Conservation (phyloP, 2,797 vertebrate genomes). For the Acrocephalus scirpaceus region DNA sequence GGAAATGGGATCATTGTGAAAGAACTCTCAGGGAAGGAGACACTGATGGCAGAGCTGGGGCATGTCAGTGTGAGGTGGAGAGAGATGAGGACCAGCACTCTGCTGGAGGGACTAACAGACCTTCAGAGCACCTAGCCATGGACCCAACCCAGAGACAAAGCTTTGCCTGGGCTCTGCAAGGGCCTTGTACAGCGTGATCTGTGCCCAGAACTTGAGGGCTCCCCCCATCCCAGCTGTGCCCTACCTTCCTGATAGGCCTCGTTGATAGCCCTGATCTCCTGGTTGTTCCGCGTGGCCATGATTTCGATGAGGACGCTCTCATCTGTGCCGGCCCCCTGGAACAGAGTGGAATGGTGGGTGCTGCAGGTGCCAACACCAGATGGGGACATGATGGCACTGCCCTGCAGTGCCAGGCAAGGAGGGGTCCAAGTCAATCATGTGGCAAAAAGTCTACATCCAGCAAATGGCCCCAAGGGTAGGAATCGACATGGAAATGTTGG, state of each 20-base stretch:
- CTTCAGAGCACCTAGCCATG: background rate
- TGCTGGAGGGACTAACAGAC: background rate
- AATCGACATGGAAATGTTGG: accelerated
- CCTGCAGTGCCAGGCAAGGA: background rate
- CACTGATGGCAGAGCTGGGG: background rate
- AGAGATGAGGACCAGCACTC: accelerated
- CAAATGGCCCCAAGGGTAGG: background rate
- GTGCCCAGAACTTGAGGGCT: background rate
- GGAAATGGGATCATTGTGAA: background rate
- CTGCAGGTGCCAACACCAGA: background rate
- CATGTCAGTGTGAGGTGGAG: background rate
- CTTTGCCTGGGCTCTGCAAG: background rate
- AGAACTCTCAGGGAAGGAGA: background rate
- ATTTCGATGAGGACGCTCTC: constrained; percentile 93
- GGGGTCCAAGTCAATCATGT: background rate
- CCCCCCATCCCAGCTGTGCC: background rate
- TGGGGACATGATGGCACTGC: background rate
- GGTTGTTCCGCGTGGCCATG: constrained; percentile 89
- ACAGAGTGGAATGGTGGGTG: background rate
- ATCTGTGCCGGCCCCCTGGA: constrained; percentile 92
- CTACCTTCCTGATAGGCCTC: constrained; percentile 86
- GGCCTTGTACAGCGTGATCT: accelerated
- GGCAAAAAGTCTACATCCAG: background rate
- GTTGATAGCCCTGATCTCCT: constrained; percentile 88
- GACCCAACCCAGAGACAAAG: background rate